These are phyloP conservation scores for Lacerta agilis DNA, from an alignment of 2,797 vertebrate genomes.

Conservation along the genomic window DNA sequence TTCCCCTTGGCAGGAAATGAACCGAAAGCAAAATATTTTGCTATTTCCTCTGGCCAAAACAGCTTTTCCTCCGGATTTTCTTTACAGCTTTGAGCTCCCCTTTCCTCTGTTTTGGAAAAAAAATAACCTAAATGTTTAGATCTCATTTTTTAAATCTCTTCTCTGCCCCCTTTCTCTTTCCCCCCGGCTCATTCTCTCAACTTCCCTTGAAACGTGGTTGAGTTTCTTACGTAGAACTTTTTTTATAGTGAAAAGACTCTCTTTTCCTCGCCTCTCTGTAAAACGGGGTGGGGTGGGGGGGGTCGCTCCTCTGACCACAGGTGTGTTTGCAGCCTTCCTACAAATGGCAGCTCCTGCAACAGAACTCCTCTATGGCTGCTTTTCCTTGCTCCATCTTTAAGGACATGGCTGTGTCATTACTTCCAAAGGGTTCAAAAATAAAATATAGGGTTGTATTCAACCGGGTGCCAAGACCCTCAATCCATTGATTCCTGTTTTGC, in stretches of 20 bases:
- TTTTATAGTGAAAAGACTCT: no score
- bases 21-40: background rate
- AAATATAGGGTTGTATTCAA: no score
- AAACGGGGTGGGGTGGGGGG: no score
- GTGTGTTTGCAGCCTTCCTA: background rate
- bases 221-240: no score
- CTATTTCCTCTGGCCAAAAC: background rate
- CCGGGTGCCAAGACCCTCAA: no score
- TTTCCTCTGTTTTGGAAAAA: no score
- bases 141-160: background rate
- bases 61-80: background rate
- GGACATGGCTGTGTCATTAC: background rate
- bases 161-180: background rate
- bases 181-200: background rate
- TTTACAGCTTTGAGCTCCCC: background rate
- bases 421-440: background rate
- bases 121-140: background rate
- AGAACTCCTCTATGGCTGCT: no score
- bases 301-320: background rate
- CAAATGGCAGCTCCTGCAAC: background rate
- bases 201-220: no score
- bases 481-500: no score
- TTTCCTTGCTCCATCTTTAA: background rate
- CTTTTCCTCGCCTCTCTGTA: no score
- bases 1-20: background rate